Conservation (phyloP, 1,140 invertebrate genomes). For the Hypothenemus hampei region DNA sequence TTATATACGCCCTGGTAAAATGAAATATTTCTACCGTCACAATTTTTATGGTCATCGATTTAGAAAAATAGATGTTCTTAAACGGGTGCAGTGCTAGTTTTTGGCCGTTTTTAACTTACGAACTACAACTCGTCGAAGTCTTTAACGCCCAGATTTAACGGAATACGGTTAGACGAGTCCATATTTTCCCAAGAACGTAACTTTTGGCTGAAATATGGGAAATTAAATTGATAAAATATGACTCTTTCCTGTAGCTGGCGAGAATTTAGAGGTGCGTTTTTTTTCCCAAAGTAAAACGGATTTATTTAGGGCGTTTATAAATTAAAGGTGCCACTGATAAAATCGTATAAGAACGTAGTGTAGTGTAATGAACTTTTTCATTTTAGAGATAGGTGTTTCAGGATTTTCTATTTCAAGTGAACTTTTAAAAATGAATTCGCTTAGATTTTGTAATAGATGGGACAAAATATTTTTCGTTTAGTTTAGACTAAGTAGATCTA, state of each 20-base stretch:
- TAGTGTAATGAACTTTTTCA: no score
- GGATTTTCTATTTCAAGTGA: no score
- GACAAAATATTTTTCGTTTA: no score
- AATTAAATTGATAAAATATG: slow-evolving; percentile 23
- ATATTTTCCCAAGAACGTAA: slow-evolving; percentile 12
- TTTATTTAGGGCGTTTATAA: background rate
- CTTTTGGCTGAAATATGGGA: slow-evolving; percentile 19
- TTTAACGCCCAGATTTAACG: slow-evolving; percentile 18
- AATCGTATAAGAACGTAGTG: no score
- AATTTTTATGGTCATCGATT: slow-evolving; percentile 21
- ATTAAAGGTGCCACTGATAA: no score
- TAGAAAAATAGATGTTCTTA: slow-evolving; percentile 10
- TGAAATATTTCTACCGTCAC: background rate
- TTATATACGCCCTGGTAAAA: background rate
- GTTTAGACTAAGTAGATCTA: no score
- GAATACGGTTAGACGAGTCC: slow-evolving; percentile 6
- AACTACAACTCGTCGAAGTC: slow-evolving; percentile 20
- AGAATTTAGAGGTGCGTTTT: background rate
- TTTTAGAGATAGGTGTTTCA: no score
- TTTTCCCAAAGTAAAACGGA: background rate
- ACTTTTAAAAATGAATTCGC: no score
- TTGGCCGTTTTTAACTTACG: slow-evolving; percentile 8
- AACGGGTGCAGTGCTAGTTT: slow-evolving; percentile 12
- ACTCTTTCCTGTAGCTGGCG: background rate
- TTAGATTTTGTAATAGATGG: no score